Evolutionary conservation across 2,113 vertebrate species (phyloP).

Genomic region (Urocitellus parryii): DNA sequence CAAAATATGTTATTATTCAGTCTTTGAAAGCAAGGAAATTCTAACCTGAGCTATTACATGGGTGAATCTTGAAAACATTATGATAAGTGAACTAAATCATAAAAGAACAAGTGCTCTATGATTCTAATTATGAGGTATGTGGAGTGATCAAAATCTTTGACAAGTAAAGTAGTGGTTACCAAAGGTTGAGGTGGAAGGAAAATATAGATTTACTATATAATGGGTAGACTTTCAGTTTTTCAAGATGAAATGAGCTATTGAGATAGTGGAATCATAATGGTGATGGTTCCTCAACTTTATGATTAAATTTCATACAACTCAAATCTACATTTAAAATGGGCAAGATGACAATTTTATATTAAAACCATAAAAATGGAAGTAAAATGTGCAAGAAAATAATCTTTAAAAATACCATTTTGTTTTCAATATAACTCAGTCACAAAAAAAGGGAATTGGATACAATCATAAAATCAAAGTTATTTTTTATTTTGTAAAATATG

Average conservation of each 20-base stretch:
- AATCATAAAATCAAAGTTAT: conserved; percentile 1
- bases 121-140: too few species aligned
- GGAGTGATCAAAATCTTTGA: neutral
- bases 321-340: neutral
- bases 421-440: neutral
- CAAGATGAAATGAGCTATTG: neutral
- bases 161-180: neutral
- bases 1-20: neutral
- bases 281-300: neutral
- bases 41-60: neutral
- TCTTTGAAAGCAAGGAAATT: neutral
- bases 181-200: too few species aligned
- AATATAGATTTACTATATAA: neutral
- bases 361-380: neutral
- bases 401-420: neutral
- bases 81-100: neutral
- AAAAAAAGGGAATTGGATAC: neutral
- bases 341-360: neutral
- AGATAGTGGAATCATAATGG: neutral
- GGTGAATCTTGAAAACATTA: neutral
- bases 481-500: conserved; percentile 30
- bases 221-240: neutral
- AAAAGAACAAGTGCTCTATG: neutral
- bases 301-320: neutral
- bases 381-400: neutral